Evolutionary conservation across 2,888 invertebrate species (phyloP), one percentile per base, ranked within the genome.

Genomic region (Pseudoips prasinana): DNA sequence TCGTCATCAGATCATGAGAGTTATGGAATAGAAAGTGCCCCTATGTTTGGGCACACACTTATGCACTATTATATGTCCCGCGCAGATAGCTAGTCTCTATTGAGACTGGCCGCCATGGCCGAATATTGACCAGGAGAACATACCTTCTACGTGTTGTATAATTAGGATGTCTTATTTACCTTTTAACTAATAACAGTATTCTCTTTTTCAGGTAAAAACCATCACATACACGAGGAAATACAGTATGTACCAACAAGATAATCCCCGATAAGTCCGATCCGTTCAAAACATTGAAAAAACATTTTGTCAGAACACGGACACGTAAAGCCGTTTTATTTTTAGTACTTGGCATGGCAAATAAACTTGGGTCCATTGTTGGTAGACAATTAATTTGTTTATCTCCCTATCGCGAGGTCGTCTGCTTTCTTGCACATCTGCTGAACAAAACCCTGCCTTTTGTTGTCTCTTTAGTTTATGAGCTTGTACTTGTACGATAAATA

Each of bases 371-470:
- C 50, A 46, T 44, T 50, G 55, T 57, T 31, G 39, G 28, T 29
- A 35, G 35, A 56, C 68, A 70, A 73, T 73, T 70, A 70, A 72
- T 73, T 70, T 70, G 65, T 69, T 73, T 76, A 73, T 74, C 64
- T 27, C 46, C 31, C 45, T 62, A 67, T 67, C 66, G 28, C 41
- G 43, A 73, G 73, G 74, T 48, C 73, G 61, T 26, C 74, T 51
- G 64, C 73, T 77, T 73, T 77, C 74, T 65, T 56, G 45, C 59
- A 55, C 68, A 59, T 67, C 68, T 69, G 64, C 63, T 62, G 49
- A 39, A 58, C 50, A 48, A 51, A 54, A 52, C 53, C 40, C 32
- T 27, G 20, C 34, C 58, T 56, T 61, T 59, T 62, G 53, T 60
- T 55, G 46, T 47, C 39, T 29, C 38, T 43, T 56, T 40, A 32